phyloP scores from a whole-genome alignment of 2,888 invertebrate genomes.

The Fabriciana adippe region DNA sequence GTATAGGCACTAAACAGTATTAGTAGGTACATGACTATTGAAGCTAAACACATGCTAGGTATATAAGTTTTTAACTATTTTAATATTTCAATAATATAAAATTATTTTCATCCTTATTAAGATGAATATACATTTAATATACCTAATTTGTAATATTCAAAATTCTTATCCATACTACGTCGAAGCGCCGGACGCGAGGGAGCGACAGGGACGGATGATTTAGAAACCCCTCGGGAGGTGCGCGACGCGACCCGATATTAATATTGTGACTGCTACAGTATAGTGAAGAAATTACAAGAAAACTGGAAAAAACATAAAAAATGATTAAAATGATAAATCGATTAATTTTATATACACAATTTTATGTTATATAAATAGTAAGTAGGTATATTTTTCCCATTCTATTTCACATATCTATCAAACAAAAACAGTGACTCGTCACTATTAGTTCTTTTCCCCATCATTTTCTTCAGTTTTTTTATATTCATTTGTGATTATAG shows the following conservation, averaged over 20 bases:
- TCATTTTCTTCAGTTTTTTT: no score
- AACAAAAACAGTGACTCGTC: no score
- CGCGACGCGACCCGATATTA: conserved; percentile 81
- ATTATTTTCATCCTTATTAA: neutral
- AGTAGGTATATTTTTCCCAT: no score
- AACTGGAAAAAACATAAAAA: neutral
- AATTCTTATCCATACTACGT: conserved; percentile 52
- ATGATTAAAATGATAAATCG: neutral
- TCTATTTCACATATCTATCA: no score
- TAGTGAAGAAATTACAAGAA: conserved; percentile 31
- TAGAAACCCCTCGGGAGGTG: conserved; percentile 81
- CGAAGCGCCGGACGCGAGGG: conserved; percentile 71
- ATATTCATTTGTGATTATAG: no score
- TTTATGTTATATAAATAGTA: no score
- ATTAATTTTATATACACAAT: neutral
- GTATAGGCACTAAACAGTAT: no score
- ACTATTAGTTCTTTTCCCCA: no score
- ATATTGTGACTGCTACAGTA: conserved; percentile 78
- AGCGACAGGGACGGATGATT: conserved; percentile 82
- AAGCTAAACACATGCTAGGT: no score
- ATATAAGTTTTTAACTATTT: no score
- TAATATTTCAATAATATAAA: no score
- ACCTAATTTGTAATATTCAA: neutral
- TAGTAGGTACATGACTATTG: no score
- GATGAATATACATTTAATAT: neutral